Evolutionary conservation across 2,888 invertebrate genomes (phyloP), one percentile per base, ranked within the genome.

Genomic region (Torymus auratus): DNA sequence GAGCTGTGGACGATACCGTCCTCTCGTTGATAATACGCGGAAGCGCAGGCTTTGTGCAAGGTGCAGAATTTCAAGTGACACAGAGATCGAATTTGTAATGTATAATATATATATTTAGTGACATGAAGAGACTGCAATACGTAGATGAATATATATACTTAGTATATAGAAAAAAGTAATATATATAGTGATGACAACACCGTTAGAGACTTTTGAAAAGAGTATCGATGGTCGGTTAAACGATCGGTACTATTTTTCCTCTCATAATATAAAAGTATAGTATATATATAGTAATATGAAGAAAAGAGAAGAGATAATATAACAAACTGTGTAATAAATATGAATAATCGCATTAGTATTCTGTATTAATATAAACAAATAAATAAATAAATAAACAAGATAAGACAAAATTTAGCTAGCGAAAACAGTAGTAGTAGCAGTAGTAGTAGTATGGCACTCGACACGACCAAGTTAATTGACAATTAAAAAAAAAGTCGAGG

Each of bases 1-100:
- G 5, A 41, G 41, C 41, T 41, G 41, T 41, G 41, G 41, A 41
- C 41, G 41, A 41, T 7, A 41, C 7, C 5, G 41, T 7, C 7
- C 41, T 41, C 41, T 41, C 41, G 41, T 41, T 41, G 41, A 41
- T 41, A 7, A 41, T 41, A 55, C 77, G 77, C 81, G 74, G 78
- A 74, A 81, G 78, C 75, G 73, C 78, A 78, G 81, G 74, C 67
- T 73, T 41, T 71, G 81, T 78, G 81, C 78, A 78, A 75, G 74
- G 78, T 78, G 81, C 81, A 81, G 72, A 77, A 73, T 81, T 76
- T 77, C 53, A 72, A 73, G 72, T 69, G 73, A 77, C 61, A 72
- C 23, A 62, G 17, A 68, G 20, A 65, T 62, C 41, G 41, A 41
- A 41, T 41, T 41, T 41, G 41, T 41, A 41, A 41, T 41, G 7